Base-by-base conservation (phyloP, 2,888 invertebrate genomes). In the Masnerella sp. region DNA sequence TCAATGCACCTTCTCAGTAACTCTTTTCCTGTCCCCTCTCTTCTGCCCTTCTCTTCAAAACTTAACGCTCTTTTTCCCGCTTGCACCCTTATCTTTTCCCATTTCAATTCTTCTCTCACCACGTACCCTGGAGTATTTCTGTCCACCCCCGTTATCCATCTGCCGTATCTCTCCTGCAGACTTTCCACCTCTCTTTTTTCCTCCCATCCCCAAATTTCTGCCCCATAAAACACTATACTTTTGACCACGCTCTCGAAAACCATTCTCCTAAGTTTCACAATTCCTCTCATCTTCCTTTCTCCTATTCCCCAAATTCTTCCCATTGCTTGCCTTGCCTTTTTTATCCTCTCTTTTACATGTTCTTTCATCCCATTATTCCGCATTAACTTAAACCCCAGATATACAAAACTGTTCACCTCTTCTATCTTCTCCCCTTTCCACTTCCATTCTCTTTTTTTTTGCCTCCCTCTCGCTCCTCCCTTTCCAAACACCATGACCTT, bases 41-140 rank as follows among this genome's bases (percentile, higher is more conserved):
- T 14, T 15, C 17, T 38, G 14, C n/a, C 43, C 8, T 43, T 43
- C 12, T 43, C 22, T 11, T 43, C 43, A 12, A 43, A 43, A 43
- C 22, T 25, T n/a, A 43, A 22, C 20, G 40, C 40, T 11, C 38
- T 38, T 9, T 38, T 15, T 15, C 38, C 38, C 3, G n/a, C 7
- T 7, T 7, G 5, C 2, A 32, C n/a, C n/a, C 32, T 32, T 9
- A n/a, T 7, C n/a, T 32, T 32, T 2, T 32, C 15, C 17, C 15
- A 38, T 1, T 7, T 34, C 34, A 34, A 3, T 34, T 34, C 34
- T 34, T 34, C 11, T 3, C 34, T 34, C 14, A 40, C 9, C 12
- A 40, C n/a, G n/a, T 40, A 40, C 12, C 40, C 40, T 11, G 40
- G 40, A n/a, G 40, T 40, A 8, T 20, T 11, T 2, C 18, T 17